phyloP scores from a whole-genome alignment of 2,113 vertebrate species.

The Peromyscus maniculatus region DNA sequence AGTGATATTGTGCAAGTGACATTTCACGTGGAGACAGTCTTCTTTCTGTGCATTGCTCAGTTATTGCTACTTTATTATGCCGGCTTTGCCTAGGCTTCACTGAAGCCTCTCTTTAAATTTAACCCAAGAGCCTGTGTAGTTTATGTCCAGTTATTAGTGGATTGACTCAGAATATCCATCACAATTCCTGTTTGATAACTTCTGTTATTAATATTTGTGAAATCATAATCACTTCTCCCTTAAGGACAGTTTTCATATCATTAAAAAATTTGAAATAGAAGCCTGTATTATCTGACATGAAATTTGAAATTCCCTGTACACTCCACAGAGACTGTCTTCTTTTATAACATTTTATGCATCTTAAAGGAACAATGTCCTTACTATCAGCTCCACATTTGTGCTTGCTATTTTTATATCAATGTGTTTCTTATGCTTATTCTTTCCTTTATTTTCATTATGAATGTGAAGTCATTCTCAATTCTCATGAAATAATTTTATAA shows the following conservation, averaged over 20 bases:
- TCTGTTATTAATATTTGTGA: neutral
- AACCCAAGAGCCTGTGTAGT: neutral
- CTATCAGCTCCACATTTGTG: rapidly evolving
- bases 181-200: neutral
- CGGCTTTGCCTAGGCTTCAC: neutral
- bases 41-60: neutral
- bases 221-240: neutral
- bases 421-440: neutral
- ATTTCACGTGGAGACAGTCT: neutral
- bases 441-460: neutral
- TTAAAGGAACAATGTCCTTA: neutral
- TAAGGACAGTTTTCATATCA: neutral
- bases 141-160: neutral
- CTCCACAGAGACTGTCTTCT: neutral
- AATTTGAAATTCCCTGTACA: neutral
- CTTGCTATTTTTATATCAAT: neutral
- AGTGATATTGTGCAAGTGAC: neutral
- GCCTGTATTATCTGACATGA: neutral
- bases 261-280: neutral
- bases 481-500: neutral
- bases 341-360: neutral
- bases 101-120: neutral
- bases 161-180: neutral
- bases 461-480: neutral
- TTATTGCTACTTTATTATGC: neutral